A percentile compares a stretch with the other conserved stretches of the same genome.
Conservation (phyloP, 2,797 vertebrate genomes). For the Pangasius djambal region DNA sequence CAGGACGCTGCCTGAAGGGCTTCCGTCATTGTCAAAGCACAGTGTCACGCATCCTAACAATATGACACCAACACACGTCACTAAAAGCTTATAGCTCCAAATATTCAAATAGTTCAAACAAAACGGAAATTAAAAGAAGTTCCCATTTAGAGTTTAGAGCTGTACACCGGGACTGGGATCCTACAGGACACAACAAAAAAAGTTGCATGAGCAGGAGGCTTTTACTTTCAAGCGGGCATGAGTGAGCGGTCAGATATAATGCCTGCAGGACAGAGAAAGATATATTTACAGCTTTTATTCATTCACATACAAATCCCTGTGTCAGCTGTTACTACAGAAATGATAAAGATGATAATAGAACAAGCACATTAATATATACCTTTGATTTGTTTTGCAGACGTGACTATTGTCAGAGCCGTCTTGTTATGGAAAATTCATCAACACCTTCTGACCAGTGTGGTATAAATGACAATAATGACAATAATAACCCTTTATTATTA, state of each 20-base stretch:
- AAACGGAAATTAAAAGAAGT: background rate
- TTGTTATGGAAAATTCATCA: too few species aligned
- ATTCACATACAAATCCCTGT: too few species aligned
- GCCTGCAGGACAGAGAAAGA: background rate
- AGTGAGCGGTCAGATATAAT: background rate
- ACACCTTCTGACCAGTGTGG: too few species aligned
- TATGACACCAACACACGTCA: background rate
- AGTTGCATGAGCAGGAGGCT: background rate
- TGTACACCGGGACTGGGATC: background rate
- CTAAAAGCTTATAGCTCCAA: background rate
- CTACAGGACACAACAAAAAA: too few species aligned
- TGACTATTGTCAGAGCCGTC: too few species aligned
- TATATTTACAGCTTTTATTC: too few species aligned
- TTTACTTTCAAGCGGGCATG: background rate
- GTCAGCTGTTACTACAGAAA: too few species aligned
- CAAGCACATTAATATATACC: too few species aligned
- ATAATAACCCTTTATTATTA: background rate
- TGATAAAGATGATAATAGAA: too few species aligned
- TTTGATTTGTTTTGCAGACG: background rate
- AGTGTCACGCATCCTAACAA: constrained; percentile 46
- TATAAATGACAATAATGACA: too few species aligned
- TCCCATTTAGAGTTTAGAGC: background rate
- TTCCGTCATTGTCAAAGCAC: constrained; percentile 64
- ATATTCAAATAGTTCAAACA: background rate
- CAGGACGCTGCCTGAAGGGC: constrained; percentile 46